phyloP scores from a whole-genome alignment of 2,888 invertebrate species.

The Sycophila texana region DNA sequence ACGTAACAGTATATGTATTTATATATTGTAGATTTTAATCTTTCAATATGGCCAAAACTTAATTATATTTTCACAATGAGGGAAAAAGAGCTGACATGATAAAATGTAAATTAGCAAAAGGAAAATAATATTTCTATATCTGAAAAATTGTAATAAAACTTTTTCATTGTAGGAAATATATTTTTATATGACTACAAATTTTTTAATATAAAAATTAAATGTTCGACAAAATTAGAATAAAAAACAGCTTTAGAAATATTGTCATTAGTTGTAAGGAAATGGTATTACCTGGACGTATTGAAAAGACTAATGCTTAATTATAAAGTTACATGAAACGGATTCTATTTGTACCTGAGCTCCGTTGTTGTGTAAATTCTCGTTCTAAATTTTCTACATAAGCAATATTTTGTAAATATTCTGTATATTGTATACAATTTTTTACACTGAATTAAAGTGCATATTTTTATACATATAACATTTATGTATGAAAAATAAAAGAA shows the following conservation, averaged over 20 bases:
- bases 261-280: not conserved
- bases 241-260: not conserved
- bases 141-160: not conserved
- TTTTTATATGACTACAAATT: not conserved
- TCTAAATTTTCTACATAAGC: conserved; percentile 6
- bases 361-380: conserved; percentile 24
- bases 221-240: too few relatives aligned
- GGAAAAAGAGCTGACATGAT: not conserved
- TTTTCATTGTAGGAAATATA: not conserved
- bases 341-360: conserved; percentile 19
- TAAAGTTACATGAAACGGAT: conserved; percentile 18
- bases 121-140: conserved; percentile 16
- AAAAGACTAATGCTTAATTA: conserved; percentile 5
- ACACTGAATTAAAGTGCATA: conserved; percentile 5
- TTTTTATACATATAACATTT: conserved; percentile 43
- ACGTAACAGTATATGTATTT: not conserved
- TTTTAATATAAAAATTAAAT: not conserved
- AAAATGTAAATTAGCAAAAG: not conserved
- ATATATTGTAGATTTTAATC: conserved; percentile 1
- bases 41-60: conserved; percentile 33
- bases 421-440: conserved; percentile 15
- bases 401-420: conserved; percentile 29
- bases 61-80: conserved; percentile 30
- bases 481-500: conserved; percentile 23
- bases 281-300: not conserved